phyloP scores from a whole-genome alignment of 2,797 vertebrate genomes.

The Anisognathus igniventris region DNA sequence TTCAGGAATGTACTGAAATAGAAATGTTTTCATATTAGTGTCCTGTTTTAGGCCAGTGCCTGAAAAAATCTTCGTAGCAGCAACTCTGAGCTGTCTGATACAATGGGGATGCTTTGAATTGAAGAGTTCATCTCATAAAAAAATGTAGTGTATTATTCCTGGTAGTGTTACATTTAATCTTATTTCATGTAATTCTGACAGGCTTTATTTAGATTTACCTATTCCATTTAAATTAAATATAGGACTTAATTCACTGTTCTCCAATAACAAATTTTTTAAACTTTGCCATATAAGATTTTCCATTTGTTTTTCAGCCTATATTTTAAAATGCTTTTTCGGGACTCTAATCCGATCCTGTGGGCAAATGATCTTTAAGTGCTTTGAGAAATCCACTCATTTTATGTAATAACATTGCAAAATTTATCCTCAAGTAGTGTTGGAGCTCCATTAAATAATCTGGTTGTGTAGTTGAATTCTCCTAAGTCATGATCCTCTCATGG shows the following conservation, averaged over 20 bases:
- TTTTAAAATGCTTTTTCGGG: neutral
- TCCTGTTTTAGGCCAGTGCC: neutral
- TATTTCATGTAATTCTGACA: neutral
- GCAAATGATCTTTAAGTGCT: neutral
- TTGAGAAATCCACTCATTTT: neutral
- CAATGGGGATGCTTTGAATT: neutral
- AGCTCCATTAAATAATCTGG: neutral
- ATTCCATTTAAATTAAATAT: neutral
- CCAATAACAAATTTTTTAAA: neutral
- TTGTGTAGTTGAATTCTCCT: neutral
- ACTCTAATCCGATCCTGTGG: neutral
- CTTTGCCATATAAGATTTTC: neutral
- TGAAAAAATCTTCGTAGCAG: neutral
- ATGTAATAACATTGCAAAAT: neutral
- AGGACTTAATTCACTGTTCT: neutral
- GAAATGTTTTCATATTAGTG: neutral
- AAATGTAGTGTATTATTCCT: neutral
- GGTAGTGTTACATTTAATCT: neutral
- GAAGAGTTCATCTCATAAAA: neutral
- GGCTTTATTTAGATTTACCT: neutral
- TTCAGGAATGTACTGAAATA: neutral
- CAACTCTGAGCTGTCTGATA: neutral
- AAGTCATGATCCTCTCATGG: neutral
- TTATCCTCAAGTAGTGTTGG: neutral
- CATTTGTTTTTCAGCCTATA: neutral